Base-by-base conservation (phyloP, 1,140 invertebrate genomes). In the Ostrea edulis region DNA sequence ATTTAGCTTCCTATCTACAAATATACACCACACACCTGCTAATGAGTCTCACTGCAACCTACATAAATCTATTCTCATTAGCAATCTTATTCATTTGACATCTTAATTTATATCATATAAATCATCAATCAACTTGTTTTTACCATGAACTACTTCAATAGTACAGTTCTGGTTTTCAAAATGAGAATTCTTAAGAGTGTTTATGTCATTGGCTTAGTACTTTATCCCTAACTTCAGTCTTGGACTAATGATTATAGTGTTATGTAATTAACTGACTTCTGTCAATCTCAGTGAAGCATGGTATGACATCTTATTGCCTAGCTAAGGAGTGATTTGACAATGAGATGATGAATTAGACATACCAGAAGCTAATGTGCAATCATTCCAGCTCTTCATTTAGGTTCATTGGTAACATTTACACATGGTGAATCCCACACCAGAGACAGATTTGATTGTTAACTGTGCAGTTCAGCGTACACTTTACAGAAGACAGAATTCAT, bases 221-320 rank as follows among this genome's bases (percentile, higher is more conserved):
- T 44, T 44, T 5, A 44, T 44, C 35, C 35, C 5, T 44, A 2
- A 44, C 35, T 44, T 44, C 35, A 44, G 35, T 44, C 5, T 44
- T 2, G 1, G 22, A 29, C 25, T 77, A 77, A 25, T 35, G 25
- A 77, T 14, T 14, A n/a, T n/a, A n/a, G 25, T 77, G 68, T 29
- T 77, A 77, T 77, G 68, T 35, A 77, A 77, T 17, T 77, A 25
- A 35, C 68, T 25, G 22, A 77, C 25, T 29, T 77, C 25, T 77
- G 25, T 77, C 68, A 77, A 77, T 12, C 25, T 77, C 25, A 17
- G 14, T 77, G 29, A 35, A 35, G 7, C 22, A 62, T 62, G 9
- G 12, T 25, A 77, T 77, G 68, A 35, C 22, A 35, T 77, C 25
- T 29, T 25, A 29, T 35, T 77, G 25, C 68, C 68, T 77, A 35